Evolutionary conservation across 2,113 vertebrate species (phyloP), one percentile per base, ranked within the genome.

Genomic region (Redunca redunca): DNA sequence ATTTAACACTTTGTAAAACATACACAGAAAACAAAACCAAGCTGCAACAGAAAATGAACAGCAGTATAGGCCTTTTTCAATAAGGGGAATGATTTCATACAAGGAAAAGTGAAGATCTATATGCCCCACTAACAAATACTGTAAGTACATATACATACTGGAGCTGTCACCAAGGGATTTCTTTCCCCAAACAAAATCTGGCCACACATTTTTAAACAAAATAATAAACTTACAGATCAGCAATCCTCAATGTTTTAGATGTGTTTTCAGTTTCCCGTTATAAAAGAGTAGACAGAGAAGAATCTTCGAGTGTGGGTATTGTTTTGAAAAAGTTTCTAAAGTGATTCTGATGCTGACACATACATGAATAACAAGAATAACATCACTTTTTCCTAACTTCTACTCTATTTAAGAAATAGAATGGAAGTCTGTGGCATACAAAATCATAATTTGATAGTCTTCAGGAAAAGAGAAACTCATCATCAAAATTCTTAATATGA

Each of bases 171-270:
- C 30, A 96, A 26, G 43, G n/a, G 4, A 90, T 83, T 96, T 89
- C 67, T 95, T 74, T 78, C 4, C n/a, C 8, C 26, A 88, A 77
- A 58, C 2, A 43, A 90, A 92, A 71, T n/a, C 40, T 62, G 19
- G 62, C 74, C 48, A 88, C 53, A 78, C 46, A 96, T 62, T 80
- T 94, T 91, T 52, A 82, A 96, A 90, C 16, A 55, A 96, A 88
- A 95, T 46, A 60, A 67, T 43, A 83, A n/a, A 55, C 74, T 84
- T 62, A 55, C 2, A 87, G 46, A 80, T 25, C 14, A 86, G 25
- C 96, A 93, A 83, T 64, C 55, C 52, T 55, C 88, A 90, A 26
- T 23, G 11, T 86, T 43, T 78, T 43, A 94, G 40, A 40, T 74
- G 80, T 60, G 8, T 36, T 96, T 93, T 67, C 25, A 40, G 74